Conservation (phyloP, 2,888 invertebrate genomes). For the Coenonympha arcania region DNA sequence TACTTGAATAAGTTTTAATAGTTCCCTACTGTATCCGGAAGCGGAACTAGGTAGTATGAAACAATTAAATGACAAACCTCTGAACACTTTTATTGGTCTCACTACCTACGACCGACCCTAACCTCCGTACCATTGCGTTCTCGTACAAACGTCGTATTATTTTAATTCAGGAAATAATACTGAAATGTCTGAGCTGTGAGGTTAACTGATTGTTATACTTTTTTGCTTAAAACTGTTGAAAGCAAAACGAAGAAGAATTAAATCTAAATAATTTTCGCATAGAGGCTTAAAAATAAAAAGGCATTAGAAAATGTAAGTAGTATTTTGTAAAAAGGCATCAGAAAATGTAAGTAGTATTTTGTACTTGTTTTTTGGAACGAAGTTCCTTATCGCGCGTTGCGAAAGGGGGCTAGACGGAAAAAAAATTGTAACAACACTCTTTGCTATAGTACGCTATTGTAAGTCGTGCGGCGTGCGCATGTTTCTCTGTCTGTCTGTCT, state of each 20-base stretch:
- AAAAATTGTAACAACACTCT: no score
- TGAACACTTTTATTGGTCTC: slow-evolving; percentile 1
- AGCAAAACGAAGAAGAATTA: not conserved
- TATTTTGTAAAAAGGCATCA: no score
- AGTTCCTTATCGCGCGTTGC: no score
- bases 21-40: not conserved
- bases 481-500: no score
- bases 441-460: no score
- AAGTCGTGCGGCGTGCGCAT: no score
- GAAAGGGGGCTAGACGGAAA: no score
- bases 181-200: slow-evolving; percentile 1
- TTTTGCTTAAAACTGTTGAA: not conserved
- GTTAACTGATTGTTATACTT: slow-evolving; percentile 6
- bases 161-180: slow-evolving; percentile 9
- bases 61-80: not conserved
- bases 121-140: slow-evolving; percentile 13
- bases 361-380: no score
- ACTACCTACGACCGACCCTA: not conserved
- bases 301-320: no score
- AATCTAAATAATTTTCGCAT: no score
- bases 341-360: no score
- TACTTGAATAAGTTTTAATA: not conserved
- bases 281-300: no score
- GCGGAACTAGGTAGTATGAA: slow-evolving; percentile 2
- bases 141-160: slow-evolving; percentile 9